Evolutionary conservation across 2,888 invertebrate genomes (phyloP).

Genomic region (Teleiodes luculella): DNA sequence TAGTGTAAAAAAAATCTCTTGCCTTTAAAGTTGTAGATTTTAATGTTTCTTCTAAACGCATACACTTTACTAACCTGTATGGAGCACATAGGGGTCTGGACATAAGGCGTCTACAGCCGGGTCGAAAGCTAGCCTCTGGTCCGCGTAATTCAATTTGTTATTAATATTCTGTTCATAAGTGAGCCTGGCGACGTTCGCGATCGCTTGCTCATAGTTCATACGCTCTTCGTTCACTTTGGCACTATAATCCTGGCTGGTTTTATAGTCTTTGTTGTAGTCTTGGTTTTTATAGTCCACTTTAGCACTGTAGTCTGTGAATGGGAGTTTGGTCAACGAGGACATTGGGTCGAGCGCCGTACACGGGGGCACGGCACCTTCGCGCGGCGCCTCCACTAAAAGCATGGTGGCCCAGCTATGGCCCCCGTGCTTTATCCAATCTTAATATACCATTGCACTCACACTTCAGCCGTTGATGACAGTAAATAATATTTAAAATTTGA

Average conservation of each 20-base stretch:
- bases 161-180: constrained; percentile 57
- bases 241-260: constrained; percentile 1
- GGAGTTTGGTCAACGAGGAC: constrained; percentile 67
- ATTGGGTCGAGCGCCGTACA: constrained; percentile 69
- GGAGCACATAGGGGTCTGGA: constrained; percentile 56
- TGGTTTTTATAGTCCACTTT: constrained; percentile 48
- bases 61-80: constrained; percentile 48
- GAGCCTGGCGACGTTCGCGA: constrained; percentile 56
- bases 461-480: neutral
- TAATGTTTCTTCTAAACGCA: neutral
- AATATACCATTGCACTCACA: constrained; percentile 48
- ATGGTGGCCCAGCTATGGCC: constrained; percentile 78
- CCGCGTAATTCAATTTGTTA: constrained; percentile 57
- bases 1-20: neutral
- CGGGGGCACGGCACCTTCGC: constrained; percentile 84
- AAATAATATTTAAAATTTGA: neutral
- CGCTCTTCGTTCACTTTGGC: constrained; percentile 59
- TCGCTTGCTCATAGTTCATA: constrained; percentile 62
- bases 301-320: constrained; percentile 72
- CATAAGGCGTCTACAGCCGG: constrained; percentile 56
- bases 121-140: constrained; percentile 64
- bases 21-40: neutral
- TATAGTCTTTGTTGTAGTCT: constrained; percentile 16
- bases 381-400: constrained; percentile 87
- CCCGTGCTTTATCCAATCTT: constrained; percentile 46